A percentile compares a stretch with the other conserved stretches of the same genome.
These are phyloP conservation scores for Holcopasites calliopsidis DNA, from an alignment of 1,140 invertebrate genomes.

Conservation along the genomic window DNA sequence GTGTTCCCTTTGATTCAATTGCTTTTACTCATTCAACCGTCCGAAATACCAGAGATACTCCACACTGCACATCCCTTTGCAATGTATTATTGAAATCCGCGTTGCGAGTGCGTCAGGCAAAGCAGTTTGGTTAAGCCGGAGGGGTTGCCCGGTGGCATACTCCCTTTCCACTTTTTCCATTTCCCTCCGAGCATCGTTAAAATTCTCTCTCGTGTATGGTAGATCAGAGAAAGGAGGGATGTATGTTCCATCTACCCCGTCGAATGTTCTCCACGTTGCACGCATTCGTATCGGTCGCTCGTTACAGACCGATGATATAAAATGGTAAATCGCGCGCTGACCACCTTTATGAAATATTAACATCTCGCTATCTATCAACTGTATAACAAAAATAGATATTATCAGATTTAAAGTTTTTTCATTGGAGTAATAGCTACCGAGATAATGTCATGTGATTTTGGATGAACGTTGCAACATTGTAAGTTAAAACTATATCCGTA, in stretches of 20 bases:
- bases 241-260: not conserved
- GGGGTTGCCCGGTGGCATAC: constrained; percentile 39
- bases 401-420: too few relatives aligned
- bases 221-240: constrained; percentile 4
- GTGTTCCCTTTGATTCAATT: constrained; percentile 61
- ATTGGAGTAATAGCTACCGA: too few relatives aligned
- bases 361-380: too few relatives aligned
- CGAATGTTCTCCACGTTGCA: not conserved
- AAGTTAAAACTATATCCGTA: too few relatives aligned
- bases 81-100: constrained; percentile 65
- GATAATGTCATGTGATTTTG: too few relatives aligned
- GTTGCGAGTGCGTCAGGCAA: constrained; percentile 54
- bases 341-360: too few relatives aligned
- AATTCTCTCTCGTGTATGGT: constrained; percentile 17
- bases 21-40: constrained; percentile 68
- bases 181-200: constrained; percentile 47
- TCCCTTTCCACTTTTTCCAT: constrained; percentile 23
- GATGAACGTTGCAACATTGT: too few relatives aligned
- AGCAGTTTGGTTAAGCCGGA: constrained; percentile 64
- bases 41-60: constrained; percentile 20
- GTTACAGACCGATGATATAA: not conserved
- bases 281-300: not conserved
- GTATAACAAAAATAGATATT: too few relatives aligned
- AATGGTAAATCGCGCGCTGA: not conserved
- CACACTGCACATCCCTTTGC: constrained; percentile 39